phyloP scores from a whole-genome alignment of 1,140 invertebrate species.

The Ips nitidus region DNA sequence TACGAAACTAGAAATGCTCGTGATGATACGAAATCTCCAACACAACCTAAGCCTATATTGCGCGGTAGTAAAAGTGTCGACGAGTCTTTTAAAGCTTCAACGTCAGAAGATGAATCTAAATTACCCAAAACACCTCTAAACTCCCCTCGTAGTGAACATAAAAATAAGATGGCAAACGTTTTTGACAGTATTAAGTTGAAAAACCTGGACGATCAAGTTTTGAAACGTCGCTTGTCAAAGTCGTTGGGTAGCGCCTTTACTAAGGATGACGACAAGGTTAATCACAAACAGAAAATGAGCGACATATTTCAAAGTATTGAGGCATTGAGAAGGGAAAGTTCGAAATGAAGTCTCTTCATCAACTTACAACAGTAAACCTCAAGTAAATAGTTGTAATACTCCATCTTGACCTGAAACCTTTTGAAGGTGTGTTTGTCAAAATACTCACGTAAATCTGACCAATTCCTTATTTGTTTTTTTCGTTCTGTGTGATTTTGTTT shows the following conservation, averaged over 20 bases:
- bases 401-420: neutral
- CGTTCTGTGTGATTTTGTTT: too few relatives aligned
- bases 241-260: slow-evolving; percentile 23
- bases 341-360: too few relatives aligned
- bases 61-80: slow-evolving; percentile 16
- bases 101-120: neutral
- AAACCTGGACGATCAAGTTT: slow-evolving; percentile 12
- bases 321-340: slow-evolving; percentile 25
- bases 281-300: slow-evolving; percentile 36
- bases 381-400: neutral
- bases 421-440: too few relatives aligned
- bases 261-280: slow-evolving; percentile 24
- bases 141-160: slow-evolving; percentile 18
- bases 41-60: neutral
- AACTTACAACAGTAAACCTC: neutral
- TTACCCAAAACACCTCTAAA: neutral
- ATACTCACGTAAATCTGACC: too few relatives aligned
- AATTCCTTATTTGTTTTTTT: too few relatives aligned
- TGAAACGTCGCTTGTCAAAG: slow-evolving; percentile 22
- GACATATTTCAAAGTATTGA: slow-evolving; percentile 36
- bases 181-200: slow-evolving; percentile 32
- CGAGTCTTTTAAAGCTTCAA: slow-evolving; percentile 1
- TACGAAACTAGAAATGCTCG: neutral
- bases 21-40: neutral
- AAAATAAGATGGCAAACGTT: slow-evolving; percentile 31